These are phyloP conservation scores for Sphyrna mokarran DNA, from an alignment of 2,113 vertebrate species.

Conservation along the genomic window DNA sequence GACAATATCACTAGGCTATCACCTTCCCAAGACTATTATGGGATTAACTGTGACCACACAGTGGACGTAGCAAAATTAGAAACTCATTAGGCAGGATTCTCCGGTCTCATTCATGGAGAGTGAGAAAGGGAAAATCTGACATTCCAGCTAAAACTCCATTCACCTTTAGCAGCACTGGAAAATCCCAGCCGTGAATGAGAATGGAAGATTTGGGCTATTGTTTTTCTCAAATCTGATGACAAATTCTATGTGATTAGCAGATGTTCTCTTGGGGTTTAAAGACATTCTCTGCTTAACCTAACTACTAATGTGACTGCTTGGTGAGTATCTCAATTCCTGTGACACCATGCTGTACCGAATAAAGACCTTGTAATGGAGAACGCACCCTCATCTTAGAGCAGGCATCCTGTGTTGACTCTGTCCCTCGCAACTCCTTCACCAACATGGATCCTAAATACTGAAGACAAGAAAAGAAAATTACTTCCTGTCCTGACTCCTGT, in stretches of 20 bases:
- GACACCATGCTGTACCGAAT: background rate
- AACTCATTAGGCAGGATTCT: background rate
- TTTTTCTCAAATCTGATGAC: background rate
- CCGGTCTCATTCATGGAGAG: too few relatives aligned
- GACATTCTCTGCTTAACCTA: background rate
- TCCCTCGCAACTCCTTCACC: conserved; percentile 95
- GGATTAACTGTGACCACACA: background rate
- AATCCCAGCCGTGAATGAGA: too few relatives aligned
- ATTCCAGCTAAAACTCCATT: too few relatives aligned
- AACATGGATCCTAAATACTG: conserved; percentile 99
- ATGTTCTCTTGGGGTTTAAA: background rate
- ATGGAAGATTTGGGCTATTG: too few relatives aligned
- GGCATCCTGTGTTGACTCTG: conserved; percentile 95
- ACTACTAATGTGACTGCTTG: background rate
- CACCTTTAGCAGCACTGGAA: too few relatives aligned
- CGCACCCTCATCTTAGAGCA: conserved; percentile 99
- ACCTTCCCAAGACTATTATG: background rate
- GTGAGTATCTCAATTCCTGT: background rate
- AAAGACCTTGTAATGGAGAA: conserved; percentile 39
- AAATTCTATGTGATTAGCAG: background rate
- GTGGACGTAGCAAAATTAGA: background rate
- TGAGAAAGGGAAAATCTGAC: too few relatives aligned
- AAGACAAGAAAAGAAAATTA: conserved; percentile 39
- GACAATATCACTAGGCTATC: too few relatives aligned
- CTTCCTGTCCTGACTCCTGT: background rate